phyloP scores from a whole-genome alignment of 2,797 vertebrate genomes.

The Acropternis orthonyx region DNA sequence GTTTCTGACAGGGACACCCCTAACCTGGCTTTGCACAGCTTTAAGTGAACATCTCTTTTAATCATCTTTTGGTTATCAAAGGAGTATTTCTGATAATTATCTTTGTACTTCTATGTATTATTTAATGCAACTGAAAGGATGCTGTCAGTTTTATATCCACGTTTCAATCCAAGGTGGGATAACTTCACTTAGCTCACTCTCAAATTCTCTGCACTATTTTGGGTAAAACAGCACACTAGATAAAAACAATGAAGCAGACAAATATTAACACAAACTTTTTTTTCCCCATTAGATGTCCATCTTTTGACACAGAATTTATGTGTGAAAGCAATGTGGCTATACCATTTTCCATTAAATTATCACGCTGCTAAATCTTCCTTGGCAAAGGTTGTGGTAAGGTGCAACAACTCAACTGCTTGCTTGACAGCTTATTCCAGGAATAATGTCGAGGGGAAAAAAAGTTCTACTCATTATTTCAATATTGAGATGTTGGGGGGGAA shows the following conservation, averaged over 20 bases:
- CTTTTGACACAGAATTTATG: not conserved
- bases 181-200: not conserved
- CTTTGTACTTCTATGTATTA: not conserved
- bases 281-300: not conserved
- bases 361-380: constrained; percentile 11
- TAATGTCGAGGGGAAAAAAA: not conserved
- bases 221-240: not conserved
- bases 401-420: not conserved
- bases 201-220: not conserved
- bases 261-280: not conserved
- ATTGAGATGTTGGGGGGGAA: not conserved
- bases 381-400: not conserved
- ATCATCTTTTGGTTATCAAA: not conserved
- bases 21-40: not conserved
- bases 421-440: constrained; percentile 46
- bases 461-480: constrained; percentile 3
- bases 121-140: not conserved
- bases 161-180: not conserved
- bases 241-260: not conserved
- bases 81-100: not conserved
- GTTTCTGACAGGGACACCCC: not conserved
- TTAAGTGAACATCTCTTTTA: not conserved
- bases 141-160: not conserved
- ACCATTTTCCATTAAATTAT: constrained; percentile 43
- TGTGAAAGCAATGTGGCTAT: constrained; percentile 16